These are phyloP conservation scores for Sylvietta virens DNA, from an alignment of 2,113 vertebrate genomes.

Conservation along the genomic window DNA sequence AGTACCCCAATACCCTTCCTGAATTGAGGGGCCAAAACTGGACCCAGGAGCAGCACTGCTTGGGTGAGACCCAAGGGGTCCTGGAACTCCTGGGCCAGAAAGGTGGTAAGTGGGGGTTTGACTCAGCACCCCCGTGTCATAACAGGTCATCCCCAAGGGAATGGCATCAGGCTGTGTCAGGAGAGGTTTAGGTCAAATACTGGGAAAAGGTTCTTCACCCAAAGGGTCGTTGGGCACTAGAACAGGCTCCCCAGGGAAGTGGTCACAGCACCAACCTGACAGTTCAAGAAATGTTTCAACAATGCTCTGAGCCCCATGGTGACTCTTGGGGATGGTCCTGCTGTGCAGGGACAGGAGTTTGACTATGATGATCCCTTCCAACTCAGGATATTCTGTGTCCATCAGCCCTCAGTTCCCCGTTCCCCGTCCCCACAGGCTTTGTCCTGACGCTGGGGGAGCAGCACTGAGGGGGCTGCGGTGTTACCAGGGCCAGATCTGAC, in stretches of 20 bases:
- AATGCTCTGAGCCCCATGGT: background rate
- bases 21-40: background rate
- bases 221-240: too few species aligned
- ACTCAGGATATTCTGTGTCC: background rate
- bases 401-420: background rate
- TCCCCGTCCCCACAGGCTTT: too few species aligned
- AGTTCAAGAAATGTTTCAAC: background rate
- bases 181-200: background rate
- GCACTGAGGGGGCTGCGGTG: background rate
- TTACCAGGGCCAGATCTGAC: background rate
- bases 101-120: rapidly evolving
- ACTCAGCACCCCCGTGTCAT: rapidly evolving
- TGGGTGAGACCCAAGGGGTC: background rate
- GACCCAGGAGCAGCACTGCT: rapidly evolving
- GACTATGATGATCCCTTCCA: background rate
- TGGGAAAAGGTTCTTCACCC: background rate
- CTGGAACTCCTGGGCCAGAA: rapidly evolving
- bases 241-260: background rate
- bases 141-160: background rate
- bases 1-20: background rate
- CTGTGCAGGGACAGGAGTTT: background rate
- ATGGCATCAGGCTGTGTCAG: background rate
- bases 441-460: too few species aligned
- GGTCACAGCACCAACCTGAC: background rate
- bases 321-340: background rate